Conservation (phyloP, 2,888 invertebrate genomes). For the Endotricha flammealis region DNA sequence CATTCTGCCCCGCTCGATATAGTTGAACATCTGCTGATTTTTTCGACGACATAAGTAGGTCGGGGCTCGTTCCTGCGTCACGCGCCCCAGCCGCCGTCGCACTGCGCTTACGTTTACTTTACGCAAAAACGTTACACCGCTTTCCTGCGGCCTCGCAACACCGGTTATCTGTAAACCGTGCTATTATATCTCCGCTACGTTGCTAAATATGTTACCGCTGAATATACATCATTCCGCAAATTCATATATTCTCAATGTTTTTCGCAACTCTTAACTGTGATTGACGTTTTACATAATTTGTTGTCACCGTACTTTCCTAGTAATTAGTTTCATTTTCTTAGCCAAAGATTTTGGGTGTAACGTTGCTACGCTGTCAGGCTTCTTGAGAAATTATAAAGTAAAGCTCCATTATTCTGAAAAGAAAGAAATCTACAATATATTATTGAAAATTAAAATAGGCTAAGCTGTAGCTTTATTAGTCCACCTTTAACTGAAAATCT, state of each 20-base stretch:
- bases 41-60: slow-evolving; percentile 76
- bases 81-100: slow-evolving; percentile 44
- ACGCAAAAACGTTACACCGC: slow-evolving; percentile 60
- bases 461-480: no score
- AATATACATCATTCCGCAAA: neutral
- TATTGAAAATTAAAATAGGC: no score
- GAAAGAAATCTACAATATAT: no score
- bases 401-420: no score
- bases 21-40: slow-evolving; percentile 75
- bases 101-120: slow-evolving; percentile 66
- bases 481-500: no score
- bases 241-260: slow-evolving; percentile 2
- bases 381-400: no score
- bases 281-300: slow-evolving; percentile 12
- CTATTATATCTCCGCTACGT: neutral
- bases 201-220: neutral
- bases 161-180: slow-evolving; percentile 6
- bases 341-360: neutral
- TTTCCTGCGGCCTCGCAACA: slow-evolving; percentile 39
- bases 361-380: neutral
- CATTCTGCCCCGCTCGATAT: slow-evolving; percentile 70
- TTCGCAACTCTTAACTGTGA: slow-evolving; percentile 1
- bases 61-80: slow-evolving; percentile 75
- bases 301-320: slow-evolving; percentile 8
- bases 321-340: slow-evolving; percentile 10